phyloP scores from a whole-genome alignment of 2,797 vertebrate genomes.

The Melanogrammus aeglefinus region DNA sequence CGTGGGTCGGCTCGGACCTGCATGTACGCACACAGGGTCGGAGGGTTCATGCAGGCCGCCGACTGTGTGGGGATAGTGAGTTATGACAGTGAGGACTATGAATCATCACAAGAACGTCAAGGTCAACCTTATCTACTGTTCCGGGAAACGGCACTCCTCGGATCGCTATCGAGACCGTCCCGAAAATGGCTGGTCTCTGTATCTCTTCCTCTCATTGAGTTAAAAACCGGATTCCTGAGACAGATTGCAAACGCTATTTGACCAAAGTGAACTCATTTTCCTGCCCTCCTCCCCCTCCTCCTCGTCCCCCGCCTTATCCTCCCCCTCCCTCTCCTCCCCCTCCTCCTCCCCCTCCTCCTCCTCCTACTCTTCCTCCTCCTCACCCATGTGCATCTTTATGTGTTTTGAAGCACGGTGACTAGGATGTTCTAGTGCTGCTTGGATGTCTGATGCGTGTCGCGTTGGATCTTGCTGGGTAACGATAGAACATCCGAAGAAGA shows the following conservation, averaged over 20 bases:
- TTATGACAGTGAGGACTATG: not conserved
- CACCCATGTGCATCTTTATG: constrained; percentile 17
- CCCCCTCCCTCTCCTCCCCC: constrained; percentile 41
- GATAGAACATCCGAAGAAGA: not conserved
- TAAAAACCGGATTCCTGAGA: not conserved
- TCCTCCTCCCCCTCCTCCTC: constrained; percentile 43
- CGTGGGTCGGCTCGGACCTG: constrained; percentile 16
- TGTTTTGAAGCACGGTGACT: constrained; percentile 12
- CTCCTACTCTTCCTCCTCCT: constrained; percentile 29
- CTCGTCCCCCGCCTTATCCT: constrained; percentile 34
- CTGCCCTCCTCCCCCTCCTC: constrained; percentile 25
- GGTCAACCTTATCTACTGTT: not conserved
- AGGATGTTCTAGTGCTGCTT: constrained; percentile 18
- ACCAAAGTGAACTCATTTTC: constrained; percentile 38
- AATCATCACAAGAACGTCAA: not conserved
- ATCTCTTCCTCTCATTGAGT: not conserved
- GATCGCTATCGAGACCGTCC: not conserved
- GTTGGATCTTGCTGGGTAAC: constrained; percentile 31
- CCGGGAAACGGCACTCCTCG: not conserved
- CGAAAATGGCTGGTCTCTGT: not conserved
- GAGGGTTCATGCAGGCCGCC: constrained; percentile 32
- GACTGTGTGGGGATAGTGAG: too few relatives aligned
- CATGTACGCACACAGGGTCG: constrained; percentile 40
- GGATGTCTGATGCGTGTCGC: constrained; percentile 20
- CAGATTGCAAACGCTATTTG: constrained; percentile 41